Base-by-base conservation (phyloP, 2,113 vertebrate species). In the Macaca nemestrina region DNA sequence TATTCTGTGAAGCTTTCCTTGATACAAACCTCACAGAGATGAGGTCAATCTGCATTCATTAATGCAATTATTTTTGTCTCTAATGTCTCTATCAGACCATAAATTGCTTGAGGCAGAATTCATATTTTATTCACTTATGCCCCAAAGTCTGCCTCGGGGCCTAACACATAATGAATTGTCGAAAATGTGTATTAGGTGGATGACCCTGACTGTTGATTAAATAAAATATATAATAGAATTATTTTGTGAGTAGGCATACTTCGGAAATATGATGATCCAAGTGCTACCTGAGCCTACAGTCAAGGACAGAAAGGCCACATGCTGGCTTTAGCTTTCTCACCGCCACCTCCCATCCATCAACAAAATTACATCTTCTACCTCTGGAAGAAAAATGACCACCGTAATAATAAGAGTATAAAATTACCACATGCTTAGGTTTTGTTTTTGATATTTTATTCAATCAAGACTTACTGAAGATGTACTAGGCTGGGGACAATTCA, bases 121-220 rank as follows among this genome's bases (percentile, higher is more conserved):
- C 79, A 86, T 61, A 82, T 50, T 96, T 97, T 89, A 97, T 95
- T 97, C 59, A 96, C 93, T 92, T 93, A 64, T 93, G 16, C 23
- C 67, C 61, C 43, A 75, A 91, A 93, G 43, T 55, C 59, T 90
- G 45, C 70, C 88, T 76, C 48, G 67, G 68, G 17, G 18, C 16
- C 52, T 70, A 91, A 25, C 17, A 95, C 14, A 87, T 76, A 94
- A 87, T 86, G 17, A 45, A 64, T 81, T 86, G 52, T 91, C 73
- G 83, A 95, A 94, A 97, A 78, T 91, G 52, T 82, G 85, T 88
- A 89, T 85, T 95, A 92, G 52, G 35, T 79, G 38, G 6, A 17
- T 85, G 75, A 89, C 52, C 90, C 32, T 86, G 50, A 72, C 70
- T 94, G 48, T 48, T 76, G 32, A 16, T 94, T 57, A 88, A 93